Conservation (phyloP, 2,113 vertebrate genomes). For the Centropus bengalensis region DNA sequence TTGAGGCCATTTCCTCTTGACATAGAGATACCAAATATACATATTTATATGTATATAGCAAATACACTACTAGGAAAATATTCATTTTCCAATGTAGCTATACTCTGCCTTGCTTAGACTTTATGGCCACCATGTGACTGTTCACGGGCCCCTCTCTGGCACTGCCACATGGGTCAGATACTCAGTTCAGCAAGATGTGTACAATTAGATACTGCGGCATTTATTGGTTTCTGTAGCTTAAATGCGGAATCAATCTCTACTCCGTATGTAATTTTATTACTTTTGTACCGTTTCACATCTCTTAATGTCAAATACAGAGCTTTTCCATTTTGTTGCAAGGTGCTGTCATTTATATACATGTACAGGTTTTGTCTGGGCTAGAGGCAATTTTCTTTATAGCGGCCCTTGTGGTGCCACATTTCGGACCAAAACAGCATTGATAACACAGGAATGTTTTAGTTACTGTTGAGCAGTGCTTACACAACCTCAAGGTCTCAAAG, state of each 20-base stretch:
- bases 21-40: accelerated
- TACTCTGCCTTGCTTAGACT: neutral
- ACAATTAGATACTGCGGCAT: too few relatives aligned
- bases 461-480: neutral
- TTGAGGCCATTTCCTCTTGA: too few relatives aligned
- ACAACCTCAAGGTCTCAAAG: neutral
- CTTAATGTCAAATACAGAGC: neutral
- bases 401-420: neutral
- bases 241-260: neutral
- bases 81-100: neutral
- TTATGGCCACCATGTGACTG: neutral
- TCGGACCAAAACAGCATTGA: neutral
- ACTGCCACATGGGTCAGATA: neutral
- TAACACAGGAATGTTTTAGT: neutral
- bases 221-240: neutral
- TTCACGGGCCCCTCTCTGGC: neutral
- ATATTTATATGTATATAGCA: too few relatives aligned
- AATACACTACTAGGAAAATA: accelerated
- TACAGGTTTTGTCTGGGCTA: neutral
- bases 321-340: neutral
- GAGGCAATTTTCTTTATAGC: neutral
- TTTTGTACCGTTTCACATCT: neutral
- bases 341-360: neutral
- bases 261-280: neutral
- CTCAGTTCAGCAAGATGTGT: neutral